Percentiles rank a stretch among this genome's conserved stretches.
Evolutionary conservation across 2,113 vertebrate genomes (phyloP).

Genomic region (Paramormyrops kingsleyae): DNA sequence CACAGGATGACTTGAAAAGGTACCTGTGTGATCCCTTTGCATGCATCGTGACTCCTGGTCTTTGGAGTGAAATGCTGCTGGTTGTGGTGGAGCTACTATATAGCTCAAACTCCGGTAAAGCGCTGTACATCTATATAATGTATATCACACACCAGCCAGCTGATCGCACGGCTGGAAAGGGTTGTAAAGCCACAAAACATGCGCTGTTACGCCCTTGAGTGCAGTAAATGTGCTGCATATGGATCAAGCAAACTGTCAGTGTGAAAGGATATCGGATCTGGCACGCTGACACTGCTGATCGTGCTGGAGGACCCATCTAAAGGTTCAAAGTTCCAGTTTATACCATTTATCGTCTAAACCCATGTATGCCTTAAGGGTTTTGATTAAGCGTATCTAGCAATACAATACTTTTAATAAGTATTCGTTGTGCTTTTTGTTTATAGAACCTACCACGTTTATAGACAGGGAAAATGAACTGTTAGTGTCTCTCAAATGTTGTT

Average conservation of each 20-base stretch:
- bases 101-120: neutral
- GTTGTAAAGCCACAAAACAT: neutral
- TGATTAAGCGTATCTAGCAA: neutral
- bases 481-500: neutral
- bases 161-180: neutral
- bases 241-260: neutral
- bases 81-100: neutral
- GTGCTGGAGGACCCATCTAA: neutral
- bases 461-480: neutral
- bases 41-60: neutral
- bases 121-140: neutral
- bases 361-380: neutral
- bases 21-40: neutral
- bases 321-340: neutral
- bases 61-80: neutral
- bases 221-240: neutral
- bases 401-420: neutral
- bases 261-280: neutral
- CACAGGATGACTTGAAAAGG: neutral
- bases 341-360: neutral
- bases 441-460: neutral
- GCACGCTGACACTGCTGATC: neutral
- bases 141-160: neutral
- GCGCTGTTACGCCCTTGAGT: neutral
- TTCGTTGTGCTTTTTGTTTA: neutral